phyloP scores from a whole-genome alignment of 2,888 invertebrate genomes.

The Calliopum simillimum region DNA sequence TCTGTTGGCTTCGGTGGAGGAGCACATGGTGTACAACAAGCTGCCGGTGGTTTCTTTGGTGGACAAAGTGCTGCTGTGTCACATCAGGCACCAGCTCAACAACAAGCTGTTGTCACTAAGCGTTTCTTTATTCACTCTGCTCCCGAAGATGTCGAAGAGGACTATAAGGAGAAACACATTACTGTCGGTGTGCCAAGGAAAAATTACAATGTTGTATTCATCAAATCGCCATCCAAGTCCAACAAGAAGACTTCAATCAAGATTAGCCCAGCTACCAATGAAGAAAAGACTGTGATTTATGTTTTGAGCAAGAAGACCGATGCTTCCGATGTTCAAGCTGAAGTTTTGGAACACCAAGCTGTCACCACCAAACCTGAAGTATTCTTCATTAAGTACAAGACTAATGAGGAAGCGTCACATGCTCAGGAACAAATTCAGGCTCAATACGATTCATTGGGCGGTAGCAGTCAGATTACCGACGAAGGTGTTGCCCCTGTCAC shows the following conservation, averaged over 20 bases:
- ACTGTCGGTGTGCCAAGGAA: constrained; percentile 65
- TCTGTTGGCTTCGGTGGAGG: neutral
- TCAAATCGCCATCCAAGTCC: constrained; percentile 63
- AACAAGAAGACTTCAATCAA: constrained; percentile 60
- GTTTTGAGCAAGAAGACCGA: constrained; percentile 66
- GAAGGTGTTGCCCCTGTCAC: constrained; percentile 65
- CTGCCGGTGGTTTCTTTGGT: constrained; percentile 9
- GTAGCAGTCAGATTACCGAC: constrained; percentile 63
- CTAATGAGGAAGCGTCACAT: constrained; percentile 64
- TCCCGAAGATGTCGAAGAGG: constrained; percentile 64
- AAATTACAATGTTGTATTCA: constrained; percentile 66
- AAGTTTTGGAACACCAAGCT: constrained; percentile 60
- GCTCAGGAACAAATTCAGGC: constrained; percentile 67
- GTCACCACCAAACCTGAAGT: constrained; percentile 66
- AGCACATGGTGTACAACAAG: neutral
- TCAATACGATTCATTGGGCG: constrained; percentile 65
- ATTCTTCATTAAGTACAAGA: constrained; percentile 68
- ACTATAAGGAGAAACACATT: constrained; percentile 60
- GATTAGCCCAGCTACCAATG: constrained; percentile 62
- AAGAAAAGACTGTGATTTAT: constrained; percentile 67
- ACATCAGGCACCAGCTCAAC: constrained; percentile 43
- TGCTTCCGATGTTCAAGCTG: constrained; percentile 59
- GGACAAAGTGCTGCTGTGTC: constrained; percentile 4
- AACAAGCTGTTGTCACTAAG: constrained; percentile 61
- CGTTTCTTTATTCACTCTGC: constrained; percentile 67